Percentiles rank a stretch among this genome's conserved stretches.
phyloP scores from a whole-genome alignment of 2,797 vertebrate genomes.

The Scyliorhinus canicula region DNA sequence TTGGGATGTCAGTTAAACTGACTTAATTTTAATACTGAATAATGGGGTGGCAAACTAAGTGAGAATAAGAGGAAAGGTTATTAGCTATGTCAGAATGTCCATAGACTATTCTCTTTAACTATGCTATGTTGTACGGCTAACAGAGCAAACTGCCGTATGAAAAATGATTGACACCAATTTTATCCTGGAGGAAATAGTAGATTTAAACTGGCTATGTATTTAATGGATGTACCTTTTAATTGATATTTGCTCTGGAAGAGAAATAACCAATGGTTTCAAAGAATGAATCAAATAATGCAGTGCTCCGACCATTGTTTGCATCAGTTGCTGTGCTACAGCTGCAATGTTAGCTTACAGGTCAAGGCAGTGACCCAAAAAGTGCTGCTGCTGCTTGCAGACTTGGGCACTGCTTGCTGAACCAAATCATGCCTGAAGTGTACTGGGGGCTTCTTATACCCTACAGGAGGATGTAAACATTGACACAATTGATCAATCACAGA shows the following conservation, averaged over 20 bases:
- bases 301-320: neutral
- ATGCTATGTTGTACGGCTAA: neutral
- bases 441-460: slow-evolving; percentile 3
- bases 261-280: neutral
- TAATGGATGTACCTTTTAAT: neutral
- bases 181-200: neutral
- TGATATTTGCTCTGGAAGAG: neutral
- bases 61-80: no score
- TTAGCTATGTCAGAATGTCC: neutral
- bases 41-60: neutral
- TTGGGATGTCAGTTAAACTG: neutral
- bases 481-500: slow-evolving; percentile 32
- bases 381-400: slow-evolving; percentile 20
- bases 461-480: slow-evolving; percentile 29
- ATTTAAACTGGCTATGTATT: neutral
- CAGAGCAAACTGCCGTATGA: neutral
- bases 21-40: neutral
- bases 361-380: slow-evolving; percentile 23
- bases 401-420: slow-evolving; percentile 28
- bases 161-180: neutral
- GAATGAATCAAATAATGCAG: neutral
- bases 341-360: slow-evolving; percentile 12
- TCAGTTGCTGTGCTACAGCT: neutral
- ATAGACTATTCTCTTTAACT: neutral
- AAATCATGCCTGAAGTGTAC: slow-evolving; percentile 35